Evolutionary conservation across 2,113 vertebrate genomes (phyloP), one percentile per base, ranked within the genome.

Genomic region (Etheostoma cragini): DNA sequence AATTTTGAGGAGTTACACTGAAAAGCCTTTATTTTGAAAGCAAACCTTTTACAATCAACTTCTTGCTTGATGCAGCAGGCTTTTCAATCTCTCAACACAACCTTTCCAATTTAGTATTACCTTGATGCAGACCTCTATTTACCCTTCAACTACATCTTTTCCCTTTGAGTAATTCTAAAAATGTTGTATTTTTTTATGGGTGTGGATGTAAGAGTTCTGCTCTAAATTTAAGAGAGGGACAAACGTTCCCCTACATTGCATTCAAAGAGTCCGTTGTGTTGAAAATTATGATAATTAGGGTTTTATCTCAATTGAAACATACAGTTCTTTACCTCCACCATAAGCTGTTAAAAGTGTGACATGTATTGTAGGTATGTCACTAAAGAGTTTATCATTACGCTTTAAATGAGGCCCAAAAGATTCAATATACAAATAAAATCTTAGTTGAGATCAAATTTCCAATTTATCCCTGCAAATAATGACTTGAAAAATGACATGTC

Each of bases 21-120:
- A 38, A 35, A 57, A 33, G 16, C 56, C 70, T 70, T 79, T 71
- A 79, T 45, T 71, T 73, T 68, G 81, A 83, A 69, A 45, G 35
- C 11, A 24, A 8, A 35, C 13, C 5, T 19, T 47, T 33, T 10
- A 7, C 38, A 22, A 7, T 7, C 19, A 47, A 8, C 21, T 61
- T 56, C 16, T 8, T 62, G 12, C 26, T 56, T 69, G 62, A 7
- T 22, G 26, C 47, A 24, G 46, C 45, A n/a, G 11, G 2, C 8
- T 67, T 15, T 53, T 38, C 6, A 47, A 46, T 67, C 26, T 30
- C 21, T 62, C 47, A 78, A 47, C 47, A 38, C 15, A 38, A 47
- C 26, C 10, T 80, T 1, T 21, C 1, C 30, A 38, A 26, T 72
- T 14, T 19, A 15, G 14, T 54, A 13, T 22, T 10, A 56, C 47